Percentiles rank a stretch among this genome's conserved stretches.
Conservation (phyloP, 2,113 vertebrate species). For the Perognathus longimembris region DNA sequence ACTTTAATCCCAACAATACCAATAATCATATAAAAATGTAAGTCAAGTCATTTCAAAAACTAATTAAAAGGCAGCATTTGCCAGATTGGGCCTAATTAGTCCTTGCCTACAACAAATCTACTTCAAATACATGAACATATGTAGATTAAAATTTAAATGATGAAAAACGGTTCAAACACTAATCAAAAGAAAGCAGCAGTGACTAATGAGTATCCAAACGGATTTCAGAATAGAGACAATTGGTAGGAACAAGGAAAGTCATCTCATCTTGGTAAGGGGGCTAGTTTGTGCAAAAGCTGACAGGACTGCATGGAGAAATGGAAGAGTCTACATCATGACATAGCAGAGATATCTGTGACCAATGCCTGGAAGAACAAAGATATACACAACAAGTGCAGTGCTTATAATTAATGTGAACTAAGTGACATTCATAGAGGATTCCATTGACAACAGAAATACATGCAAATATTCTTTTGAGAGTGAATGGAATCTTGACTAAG, state of each 20-base stretch:
- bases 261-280: too few relatives aligned
- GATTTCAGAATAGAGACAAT: neutral
- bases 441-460: too few relatives aligned
- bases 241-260: neutral
- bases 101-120: neutral
- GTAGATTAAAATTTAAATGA: neutral
- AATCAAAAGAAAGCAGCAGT: neutral
- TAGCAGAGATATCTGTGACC: neutral
- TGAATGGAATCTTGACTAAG: neutral
- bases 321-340: neutral
- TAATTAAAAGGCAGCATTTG: neutral
- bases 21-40: neutral
- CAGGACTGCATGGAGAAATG: neutral
- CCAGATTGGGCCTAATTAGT: neutral
- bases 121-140: neutral
- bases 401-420: neutral
- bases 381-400: neutral
- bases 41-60: neutral
- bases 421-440: neutral
- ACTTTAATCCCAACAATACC: neutral
- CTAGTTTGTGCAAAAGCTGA: neutral
- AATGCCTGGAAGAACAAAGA: too few relatives aligned
- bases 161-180: neutral
- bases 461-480: neutral
- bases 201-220: neutral